Conservation (phyloP, 2,797 vertebrate species). For the Leptodactylus fallax region DNA sequence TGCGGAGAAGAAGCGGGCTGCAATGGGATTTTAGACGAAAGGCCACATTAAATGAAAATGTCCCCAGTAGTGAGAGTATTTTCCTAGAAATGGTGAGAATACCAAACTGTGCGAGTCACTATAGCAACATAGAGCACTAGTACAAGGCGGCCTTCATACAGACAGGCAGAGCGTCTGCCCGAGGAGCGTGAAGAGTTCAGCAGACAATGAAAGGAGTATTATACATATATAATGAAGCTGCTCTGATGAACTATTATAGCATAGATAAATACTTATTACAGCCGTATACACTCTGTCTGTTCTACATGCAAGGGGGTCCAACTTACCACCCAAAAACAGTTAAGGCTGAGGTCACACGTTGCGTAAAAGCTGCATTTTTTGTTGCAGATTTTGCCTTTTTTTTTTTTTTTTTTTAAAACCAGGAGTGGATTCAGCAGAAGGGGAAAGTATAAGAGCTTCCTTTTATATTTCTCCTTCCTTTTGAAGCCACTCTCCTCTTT, state of each 20-base stretch:
- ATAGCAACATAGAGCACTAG: not conserved
- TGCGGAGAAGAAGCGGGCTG: no score
- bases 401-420: no score
- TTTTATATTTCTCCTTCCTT: no score
- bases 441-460: no score
- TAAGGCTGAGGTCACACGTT: no score
- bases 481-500: no score
- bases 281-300: no score
- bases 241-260: not conserved
- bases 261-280: not conserved
- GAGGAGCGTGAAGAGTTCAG: not conserved
- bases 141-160: not conserved
- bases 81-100: not conserved
- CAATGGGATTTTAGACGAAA: not conserved
- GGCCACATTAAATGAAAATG: not conserved
- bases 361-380: no score
- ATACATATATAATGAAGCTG: slow-evolving; percentile 3
- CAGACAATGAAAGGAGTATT: not conserved
- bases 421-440: no score
- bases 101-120: not conserved
- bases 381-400: no score
- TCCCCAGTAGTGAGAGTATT: not conserved
- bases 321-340: no score
- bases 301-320: no score
- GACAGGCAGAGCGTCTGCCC: not conserved